Base-by-base conservation (phyloP, 2,888 invertebrate species). In the Argyresthia goedartella region DNA sequence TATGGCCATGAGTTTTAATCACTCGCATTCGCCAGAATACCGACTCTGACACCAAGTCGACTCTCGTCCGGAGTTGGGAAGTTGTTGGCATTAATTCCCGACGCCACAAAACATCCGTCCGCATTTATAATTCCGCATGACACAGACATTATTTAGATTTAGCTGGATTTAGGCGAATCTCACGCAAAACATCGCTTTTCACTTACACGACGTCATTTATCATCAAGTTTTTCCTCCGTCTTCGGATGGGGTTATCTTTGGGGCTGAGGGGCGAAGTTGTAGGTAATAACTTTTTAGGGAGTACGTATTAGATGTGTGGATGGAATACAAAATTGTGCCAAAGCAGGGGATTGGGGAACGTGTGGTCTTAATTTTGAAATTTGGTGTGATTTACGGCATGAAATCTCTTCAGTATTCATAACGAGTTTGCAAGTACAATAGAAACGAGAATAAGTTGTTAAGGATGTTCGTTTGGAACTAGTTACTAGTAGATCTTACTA, bases 91-190 rank as follows among this genome's bases (percentile, higher is more conserved):
- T 69, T 65, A 71, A 73, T 69, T 67, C 64, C 8, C 57, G 54
- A 54, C 57, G 59, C 60, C 54, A 64, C 77, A 81, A 81, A 81
- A 81, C 80, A 76, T 46, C 14, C 45, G 63, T 63, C 61, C 62
- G 75, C 77, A 76, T 76, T 69, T 71, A 71, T 81, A 81, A 82
- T 81, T 74, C 67, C 69, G 71, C 71, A 68, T 72, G 69, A 74
- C 60, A 60, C 62, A 59, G 62, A 74, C 76, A 74, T 84, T 82
- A 84, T 84, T 85, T 84, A 84, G 81, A 82, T 81, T 80, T 80
- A 81, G 69, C 79, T 75, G 82, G 84, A 82, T 81, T 75, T 74
- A 71, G 61, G 56, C n/a, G 62, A 25, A 25, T 25, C 25, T 25
- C 25, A 64, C 56, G 66, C 77, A 80, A 81, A 81, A 81, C 81